Conservation (phyloP, 2,113 vertebrate species). For the Poeciliopsis retropinna region DNA sequence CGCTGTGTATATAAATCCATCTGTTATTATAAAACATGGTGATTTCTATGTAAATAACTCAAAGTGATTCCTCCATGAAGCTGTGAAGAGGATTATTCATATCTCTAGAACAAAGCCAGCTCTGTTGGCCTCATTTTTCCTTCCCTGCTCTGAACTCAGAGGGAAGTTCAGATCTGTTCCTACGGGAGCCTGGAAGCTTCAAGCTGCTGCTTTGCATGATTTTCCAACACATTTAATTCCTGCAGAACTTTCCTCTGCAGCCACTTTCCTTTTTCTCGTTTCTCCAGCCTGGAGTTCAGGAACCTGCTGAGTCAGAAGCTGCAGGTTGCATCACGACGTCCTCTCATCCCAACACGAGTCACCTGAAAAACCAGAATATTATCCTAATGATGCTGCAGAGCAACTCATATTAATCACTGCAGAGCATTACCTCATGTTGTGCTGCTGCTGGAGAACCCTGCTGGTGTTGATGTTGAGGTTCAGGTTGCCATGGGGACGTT, state of each 20-base stretch:
- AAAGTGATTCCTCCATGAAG: neutral
- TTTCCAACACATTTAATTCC: neutral
- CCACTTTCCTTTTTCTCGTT: conserved; percentile 1
- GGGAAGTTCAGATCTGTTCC: neutral
- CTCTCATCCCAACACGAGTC: neutral
- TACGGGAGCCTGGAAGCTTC: neutral
- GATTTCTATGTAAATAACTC: neutral
- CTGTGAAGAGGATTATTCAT: neutral
- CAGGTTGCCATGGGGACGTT: conserved; percentile 8
- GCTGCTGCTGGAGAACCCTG: conserved; percentile 5
- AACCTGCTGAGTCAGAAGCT: conserved; percentile 18
- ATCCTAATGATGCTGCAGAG: conserved; percentile 24
- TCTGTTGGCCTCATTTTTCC: neutral
- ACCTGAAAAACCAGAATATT: neutral
- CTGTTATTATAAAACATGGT: neutral
- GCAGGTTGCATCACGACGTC: conserved; percentile 3
- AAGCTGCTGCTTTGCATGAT: neutral
- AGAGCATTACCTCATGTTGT: neutral
- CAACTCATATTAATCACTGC: neutral
- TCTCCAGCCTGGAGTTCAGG: neutral
- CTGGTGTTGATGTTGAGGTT: conserved; percentile 3
- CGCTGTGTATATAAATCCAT: neutral
- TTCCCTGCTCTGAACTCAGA: neutral
- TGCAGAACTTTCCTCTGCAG: neutral
- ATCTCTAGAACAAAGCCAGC: neutral